Evolutionary conservation across 53 echinoderm and acorn worm genomes (phyloP).

Genomic region (Actinopyga echinites): DNA sequence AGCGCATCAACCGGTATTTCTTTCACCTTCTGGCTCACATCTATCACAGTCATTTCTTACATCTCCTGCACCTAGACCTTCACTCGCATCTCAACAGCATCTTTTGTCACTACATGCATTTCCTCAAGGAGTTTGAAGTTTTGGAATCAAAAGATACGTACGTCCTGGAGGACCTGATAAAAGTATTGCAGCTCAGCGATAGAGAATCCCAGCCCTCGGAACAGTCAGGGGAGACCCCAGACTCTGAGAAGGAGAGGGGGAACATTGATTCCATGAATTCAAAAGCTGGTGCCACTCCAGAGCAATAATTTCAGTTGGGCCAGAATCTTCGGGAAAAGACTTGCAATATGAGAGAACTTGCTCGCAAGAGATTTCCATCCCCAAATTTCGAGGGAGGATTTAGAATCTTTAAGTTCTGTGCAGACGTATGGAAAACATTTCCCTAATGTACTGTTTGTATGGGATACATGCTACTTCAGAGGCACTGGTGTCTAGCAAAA

Average conservation of each 20-base stretch:
- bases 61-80: slow-evolving; percentile 70
- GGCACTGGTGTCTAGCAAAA: no score
- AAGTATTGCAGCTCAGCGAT: slow-evolving; percentile 68
- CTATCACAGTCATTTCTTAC: slow-evolving; percentile 89
- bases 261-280: no score
- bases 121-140: slow-evolving; percentile 75
- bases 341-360: no score
- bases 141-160: slow-evolving; percentile 74
- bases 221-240: background rate
- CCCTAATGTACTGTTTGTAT: no score
- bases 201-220: background rate
- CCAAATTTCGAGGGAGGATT: no score
- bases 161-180: slow-evolving; percentile 84
- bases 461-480: no score
- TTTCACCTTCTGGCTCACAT: slow-evolving; percentile 94
- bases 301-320: no score
- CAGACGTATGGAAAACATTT: no score
- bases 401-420: no score
- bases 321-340: no score
- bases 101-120: slow-evolving; percentile 83
- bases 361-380: no score
- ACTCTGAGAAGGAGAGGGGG: background rate
- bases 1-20: slow-evolving; percentile 74
- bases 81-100: slow-evolving; percentile 91
- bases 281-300: no score